phyloP scores from a whole-genome alignment of 2,797 vertebrate species.

The Hapalemur alaotrensis region DNA sequence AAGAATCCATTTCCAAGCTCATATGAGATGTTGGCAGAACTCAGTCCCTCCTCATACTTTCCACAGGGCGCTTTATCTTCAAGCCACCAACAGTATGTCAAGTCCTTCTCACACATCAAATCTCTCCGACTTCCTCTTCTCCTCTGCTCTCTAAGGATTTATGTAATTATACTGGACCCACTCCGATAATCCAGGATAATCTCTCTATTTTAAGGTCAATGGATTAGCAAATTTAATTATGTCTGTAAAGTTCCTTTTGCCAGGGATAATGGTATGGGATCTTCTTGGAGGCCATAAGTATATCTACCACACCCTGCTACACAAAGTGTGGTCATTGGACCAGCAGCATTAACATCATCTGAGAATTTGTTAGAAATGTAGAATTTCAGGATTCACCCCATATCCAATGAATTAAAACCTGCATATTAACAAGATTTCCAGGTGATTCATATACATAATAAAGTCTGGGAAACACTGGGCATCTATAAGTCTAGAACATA shows the following conservation, averaged over 20 bases:
- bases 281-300: neutral
- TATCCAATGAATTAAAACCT: neutral
- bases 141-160: neutral
- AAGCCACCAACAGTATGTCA: neutral
- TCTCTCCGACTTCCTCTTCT: neutral
- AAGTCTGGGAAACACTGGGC: neutral
- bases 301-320: neutral
- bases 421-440: neutral
- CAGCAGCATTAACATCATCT: neutral
- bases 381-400: neutral
- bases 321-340: neutral
- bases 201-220: neutral
- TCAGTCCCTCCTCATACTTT: neutral
- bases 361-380: slow-evolving; percentile 4
- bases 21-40: neutral
- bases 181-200: neutral
- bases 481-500: neutral
- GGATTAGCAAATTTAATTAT: neutral
- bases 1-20: neutral
- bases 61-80: neutral
- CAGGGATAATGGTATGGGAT: neutral
- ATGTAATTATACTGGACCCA: neutral
- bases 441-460: neutral
- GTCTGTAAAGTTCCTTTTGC: neutral
- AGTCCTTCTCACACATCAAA: neutral